Base-by-base conservation (phyloP, 2,113 vertebrate genomes). In the Pagrus major region DNA sequence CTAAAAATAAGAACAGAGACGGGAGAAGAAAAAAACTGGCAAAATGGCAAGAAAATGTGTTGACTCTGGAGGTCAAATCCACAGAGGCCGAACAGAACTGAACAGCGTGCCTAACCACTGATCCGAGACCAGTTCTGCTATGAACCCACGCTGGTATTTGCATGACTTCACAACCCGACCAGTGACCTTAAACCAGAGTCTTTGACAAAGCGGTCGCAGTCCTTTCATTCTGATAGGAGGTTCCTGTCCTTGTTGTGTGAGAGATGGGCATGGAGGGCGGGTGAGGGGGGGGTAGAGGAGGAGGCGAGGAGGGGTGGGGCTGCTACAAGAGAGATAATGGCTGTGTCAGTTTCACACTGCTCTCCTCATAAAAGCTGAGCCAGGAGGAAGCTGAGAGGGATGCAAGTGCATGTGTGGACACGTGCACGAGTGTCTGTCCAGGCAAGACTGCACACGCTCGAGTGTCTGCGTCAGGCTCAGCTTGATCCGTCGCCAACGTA, bases 271-370 rank as follows among this genome's bases (percentile, higher is more conserved):
- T 27, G 4, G 29, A 23, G 31, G 41, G 71, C 9, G 11, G 29
- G 16, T 3, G 25, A 70, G 27, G 31, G 41, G 71, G 12, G 11
- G 29, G 16, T 3, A 23, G 39, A 59, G 42, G 63, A 10, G 5
- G 41, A n/a, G n/a, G 14, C 18, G 65, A 23, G 58, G 8, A 12
- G 56, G 12, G 27, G n/a, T 12, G 55, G 67, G 33, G 56, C 42
- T 23, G 75, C n/a, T 33, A 84, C 59, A 27, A 39, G 18, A 44
- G 47, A 51, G 77, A 88, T 90, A 89, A 91, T 91, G 68, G 74
- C 76, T 71, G 75, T 86, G 85, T 86, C 83, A 86, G 64, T 86
- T 87, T 86, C 84, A 80, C 77, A 80, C 76, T 72, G 71, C 70
- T 89, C 64, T 63, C 35, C 80, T 72, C 56, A 78, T 78, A 84